Evolutionary conservation across 2,113 vertebrate genomes (phyloP).

Genomic region (Cichladusa arquata): DNA sequence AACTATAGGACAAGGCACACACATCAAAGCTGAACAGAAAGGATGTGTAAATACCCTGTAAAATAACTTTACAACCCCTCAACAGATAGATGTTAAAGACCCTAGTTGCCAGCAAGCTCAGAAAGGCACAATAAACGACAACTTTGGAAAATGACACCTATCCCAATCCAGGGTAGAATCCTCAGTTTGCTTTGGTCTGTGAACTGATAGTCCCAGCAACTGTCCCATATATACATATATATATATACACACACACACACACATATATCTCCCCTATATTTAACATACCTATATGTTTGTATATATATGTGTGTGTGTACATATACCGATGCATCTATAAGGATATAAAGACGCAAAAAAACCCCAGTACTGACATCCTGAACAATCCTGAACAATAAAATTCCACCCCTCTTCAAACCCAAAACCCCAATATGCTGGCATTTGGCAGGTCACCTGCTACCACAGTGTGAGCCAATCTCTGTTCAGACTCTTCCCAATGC

Average conservation of each 20-base stretch:
- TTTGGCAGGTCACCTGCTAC: neutral
- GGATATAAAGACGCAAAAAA: neutral
- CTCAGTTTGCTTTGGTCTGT: neutral
- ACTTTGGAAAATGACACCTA: neutral
- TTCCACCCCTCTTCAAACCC: neutral
- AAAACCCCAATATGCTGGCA: neutral
- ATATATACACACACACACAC: too few species aligned
- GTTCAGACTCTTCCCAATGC: accelerated
- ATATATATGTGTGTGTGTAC: neutral
- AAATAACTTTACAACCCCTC: neutral
- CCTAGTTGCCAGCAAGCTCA: neutral
- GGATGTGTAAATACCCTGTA: neutral
- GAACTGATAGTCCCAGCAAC: neutral
- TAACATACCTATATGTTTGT: neutral
- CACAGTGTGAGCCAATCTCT: neutral
- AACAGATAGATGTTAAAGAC: neutral
- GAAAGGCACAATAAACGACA: neutral
- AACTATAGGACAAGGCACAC: neutral
- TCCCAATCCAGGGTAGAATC: neutral
- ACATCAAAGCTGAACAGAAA: neutral
- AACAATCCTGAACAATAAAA: neutral
- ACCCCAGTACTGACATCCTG: accelerated
- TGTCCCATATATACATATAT: too few species aligned
- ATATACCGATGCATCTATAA: neutral
- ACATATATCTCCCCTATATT: too few species aligned